phyloP scores from a whole-genome alignment of 2,888 invertebrate genomes.

The Drosophila algonquin region DNA sequence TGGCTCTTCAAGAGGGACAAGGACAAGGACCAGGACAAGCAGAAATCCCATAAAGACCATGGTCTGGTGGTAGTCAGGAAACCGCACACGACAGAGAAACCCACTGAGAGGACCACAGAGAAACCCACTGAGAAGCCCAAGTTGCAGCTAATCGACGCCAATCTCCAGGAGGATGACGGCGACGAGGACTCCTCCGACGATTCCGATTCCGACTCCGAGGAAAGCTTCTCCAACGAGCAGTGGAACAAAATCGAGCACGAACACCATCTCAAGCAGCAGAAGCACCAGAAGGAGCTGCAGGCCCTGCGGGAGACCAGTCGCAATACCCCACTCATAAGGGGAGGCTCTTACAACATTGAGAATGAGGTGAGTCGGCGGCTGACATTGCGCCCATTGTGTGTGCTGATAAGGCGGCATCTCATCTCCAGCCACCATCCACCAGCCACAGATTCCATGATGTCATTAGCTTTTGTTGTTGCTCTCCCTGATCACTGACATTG shows the following conservation, averaged over 20 bases:
- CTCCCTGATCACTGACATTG: conserved; percentile 36
- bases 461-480: conserved; percentile 59
- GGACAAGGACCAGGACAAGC: conserved; percentile 16
- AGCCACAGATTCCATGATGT: conserved; percentile 56
- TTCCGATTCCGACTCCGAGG: conserved; percentile 51
- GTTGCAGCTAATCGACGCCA: conserved; percentile 36
- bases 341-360: conserved; percentile 45
- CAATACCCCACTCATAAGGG: conserved; percentile 59
- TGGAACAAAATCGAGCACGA: conserved; percentile 83
- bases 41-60: background rate
- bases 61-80: background rate
- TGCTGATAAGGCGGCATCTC: conserved; percentile 27
- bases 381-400: conserved; percentile 65
- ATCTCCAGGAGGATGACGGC: conserved; percentile 10
- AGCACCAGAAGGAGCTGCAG: conserved; percentile 77
- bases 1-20: conserved; percentile 59
- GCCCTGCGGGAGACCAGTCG: conserved; percentile 58
- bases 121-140: conserved; percentile 17
- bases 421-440: background rate
- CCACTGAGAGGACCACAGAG: conserved; percentile 15
- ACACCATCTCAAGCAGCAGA: conserved; percentile 75
- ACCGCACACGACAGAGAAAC: conserved; percentile 25
- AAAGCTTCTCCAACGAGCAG: conserved; percentile 81
- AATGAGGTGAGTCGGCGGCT: conserved; percentile 70
- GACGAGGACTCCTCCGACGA: conserved; percentile 22